Percentiles rank a stretch among this genome's conserved stretches.
These are phyloP conservation scores for Cantharis rustica DNA, from an alignment of 2,888 invertebrate genomes.

Conservation along the genomic window DNA sequence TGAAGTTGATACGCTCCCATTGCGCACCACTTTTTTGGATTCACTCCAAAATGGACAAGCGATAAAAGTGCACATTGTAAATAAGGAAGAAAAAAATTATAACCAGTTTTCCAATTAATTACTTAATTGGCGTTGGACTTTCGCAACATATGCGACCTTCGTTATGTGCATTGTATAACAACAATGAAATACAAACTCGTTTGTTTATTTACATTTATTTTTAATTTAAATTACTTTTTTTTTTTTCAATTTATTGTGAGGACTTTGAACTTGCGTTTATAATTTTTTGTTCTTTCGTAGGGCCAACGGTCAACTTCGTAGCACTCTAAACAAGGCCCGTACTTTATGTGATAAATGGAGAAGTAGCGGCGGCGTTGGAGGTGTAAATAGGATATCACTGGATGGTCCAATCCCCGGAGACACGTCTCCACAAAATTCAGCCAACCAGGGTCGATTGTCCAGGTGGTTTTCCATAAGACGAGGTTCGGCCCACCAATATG, in stretches of 20 bases:
- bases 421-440: constrained; percentile 46
- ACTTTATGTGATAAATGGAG: constrained; percentile 85
- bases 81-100: not conserved
- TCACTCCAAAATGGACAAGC: not conserved
- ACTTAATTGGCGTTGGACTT: not conserved
- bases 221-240: not conserved
- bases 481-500: constrained; percentile 82
- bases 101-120: not conserved
- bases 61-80: not conserved
- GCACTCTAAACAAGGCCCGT: constrained; percentile 80
- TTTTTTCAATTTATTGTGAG: not conserved
- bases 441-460: constrained; percentile 71
- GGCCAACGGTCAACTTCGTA: constrained; percentile 78
- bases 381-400: constrained; percentile 44
- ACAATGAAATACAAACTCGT: not conserved
- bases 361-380: constrained; percentile 48
- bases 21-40: not conserved
- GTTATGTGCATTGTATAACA: not conserved
- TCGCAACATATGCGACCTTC: not conserved
- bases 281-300: constrained; percentile 49
- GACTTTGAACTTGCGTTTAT: not conserved
- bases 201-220: not conserved
- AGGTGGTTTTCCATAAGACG: constrained; percentile 89
- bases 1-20: not conserved
- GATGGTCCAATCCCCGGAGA: constrained; percentile 45